Conservation (phyloP, 2,113 vertebrate genomes). For the Eira barbara region DNA sequence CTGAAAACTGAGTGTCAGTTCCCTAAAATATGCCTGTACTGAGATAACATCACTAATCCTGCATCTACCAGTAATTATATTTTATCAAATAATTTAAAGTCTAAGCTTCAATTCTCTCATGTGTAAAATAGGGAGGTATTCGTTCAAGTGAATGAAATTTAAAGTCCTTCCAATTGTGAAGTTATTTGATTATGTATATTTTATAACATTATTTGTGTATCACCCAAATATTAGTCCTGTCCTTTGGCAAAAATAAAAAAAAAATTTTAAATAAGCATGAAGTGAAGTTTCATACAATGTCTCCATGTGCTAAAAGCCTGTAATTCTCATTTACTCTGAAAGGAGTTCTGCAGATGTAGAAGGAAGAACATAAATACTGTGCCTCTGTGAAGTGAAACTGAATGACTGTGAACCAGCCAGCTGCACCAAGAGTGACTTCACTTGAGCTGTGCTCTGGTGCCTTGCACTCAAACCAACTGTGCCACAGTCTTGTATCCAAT, state of each 20-base stretch:
- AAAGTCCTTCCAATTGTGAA: neutral
- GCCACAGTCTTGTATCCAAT: neutral
- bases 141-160: neutral
- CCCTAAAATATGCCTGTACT: neutral
- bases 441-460: neutral
- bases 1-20: neutral
- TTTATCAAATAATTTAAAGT: neutral
- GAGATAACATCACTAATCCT: neutral
- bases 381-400: neutral
- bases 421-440: conserved; percentile 8
- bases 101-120: neutral
- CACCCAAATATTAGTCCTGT: conserved; percentile 20
- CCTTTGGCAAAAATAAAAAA: neutral
- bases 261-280: neutral
- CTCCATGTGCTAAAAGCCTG: conserved; percentile 38
- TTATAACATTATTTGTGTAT: neutral
- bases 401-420: conserved; percentile 7
- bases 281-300: conserved; percentile 32
- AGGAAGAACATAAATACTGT: conserved; percentile 43
- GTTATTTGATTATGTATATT: conserved; percentile 17
- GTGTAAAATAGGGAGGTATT: neutral
- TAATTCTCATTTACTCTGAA: conserved; percentile 50
- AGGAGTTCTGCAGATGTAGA: conserved; percentile 59
- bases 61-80: neutral
- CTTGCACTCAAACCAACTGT: conserved; percentile 30